Conservation (phyloP, 1,140 invertebrate species). For the Tetragnatha versicolor region DNA sequence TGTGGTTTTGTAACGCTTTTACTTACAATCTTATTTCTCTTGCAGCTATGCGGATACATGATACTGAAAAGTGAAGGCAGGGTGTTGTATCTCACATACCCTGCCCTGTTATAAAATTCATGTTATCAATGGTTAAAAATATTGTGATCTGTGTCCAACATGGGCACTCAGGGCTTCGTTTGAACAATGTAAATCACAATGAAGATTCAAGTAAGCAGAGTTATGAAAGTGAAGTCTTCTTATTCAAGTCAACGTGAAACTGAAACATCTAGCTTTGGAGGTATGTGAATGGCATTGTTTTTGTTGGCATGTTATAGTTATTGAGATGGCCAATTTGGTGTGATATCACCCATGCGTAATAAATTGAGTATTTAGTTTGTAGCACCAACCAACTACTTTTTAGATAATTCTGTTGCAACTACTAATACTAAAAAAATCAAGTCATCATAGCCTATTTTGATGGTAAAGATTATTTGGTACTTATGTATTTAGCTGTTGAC, state of each 20-base stretch:
- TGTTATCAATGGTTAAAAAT: slow-evolving; percentile 30
- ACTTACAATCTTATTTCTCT: neutral
- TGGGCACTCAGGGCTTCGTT: slow-evolving; percentile 31
- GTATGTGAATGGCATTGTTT: slow-evolving; percentile 8
- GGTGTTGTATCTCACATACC: slow-evolving; percentile 40
- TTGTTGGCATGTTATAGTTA: neutral
- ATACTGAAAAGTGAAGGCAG: slow-evolving; percentile 43
- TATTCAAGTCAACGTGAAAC: slow-evolving; percentile 51
- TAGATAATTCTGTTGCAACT: too few species aligned
- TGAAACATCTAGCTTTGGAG: slow-evolving; percentile 53
- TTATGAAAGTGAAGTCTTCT: slow-evolving; percentile 36
- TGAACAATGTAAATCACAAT: slow-evolving; percentile 36
- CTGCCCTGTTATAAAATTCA: slow-evolving; percentile 35
- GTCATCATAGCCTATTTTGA: too few species aligned
- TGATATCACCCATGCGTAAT: too few species aligned
- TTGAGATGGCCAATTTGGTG: too few species aligned
- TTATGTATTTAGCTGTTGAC: too few species aligned
- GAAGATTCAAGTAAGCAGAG: slow-evolving; percentile 47
- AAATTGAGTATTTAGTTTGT: too few species aligned
- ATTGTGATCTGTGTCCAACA: slow-evolving; percentile 30
- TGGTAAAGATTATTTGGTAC: too few species aligned
- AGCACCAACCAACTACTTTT: too few species aligned
- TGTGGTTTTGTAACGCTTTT: too few species aligned
- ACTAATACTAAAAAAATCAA: too few species aligned
- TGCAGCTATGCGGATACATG: slow-evolving; percentile 49